Conservation (phyloP, 2,888 invertebrate species). For the Himalopsyche kuldschensis region DNA sequence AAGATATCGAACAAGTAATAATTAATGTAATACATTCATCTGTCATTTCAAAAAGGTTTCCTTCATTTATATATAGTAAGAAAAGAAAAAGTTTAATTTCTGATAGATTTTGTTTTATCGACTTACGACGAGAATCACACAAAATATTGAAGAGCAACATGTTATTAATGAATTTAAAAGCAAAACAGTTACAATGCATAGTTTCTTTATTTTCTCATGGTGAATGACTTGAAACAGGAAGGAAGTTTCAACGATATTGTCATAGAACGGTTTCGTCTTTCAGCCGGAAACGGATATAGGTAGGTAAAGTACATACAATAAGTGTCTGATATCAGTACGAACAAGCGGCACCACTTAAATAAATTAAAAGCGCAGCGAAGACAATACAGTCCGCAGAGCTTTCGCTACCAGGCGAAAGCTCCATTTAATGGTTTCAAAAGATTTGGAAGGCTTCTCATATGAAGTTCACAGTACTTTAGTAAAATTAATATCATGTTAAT, state of each 20-base stretch:
- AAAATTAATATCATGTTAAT: neutral
- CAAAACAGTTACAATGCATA: too few species aligned
- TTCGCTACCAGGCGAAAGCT: neutral
- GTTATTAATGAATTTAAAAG: too few species aligned
- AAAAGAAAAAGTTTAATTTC: too few species aligned
- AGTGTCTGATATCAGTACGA: conserved; percentile 32
- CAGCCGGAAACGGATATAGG: neutral
- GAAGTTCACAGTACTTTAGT: neutral
- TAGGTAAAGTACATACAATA: conserved; percentile 11
- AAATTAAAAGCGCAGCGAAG: conserved; percentile 35
- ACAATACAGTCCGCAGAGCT: neutral
- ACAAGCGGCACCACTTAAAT: conserved; percentile 34
- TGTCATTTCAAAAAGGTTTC: too few species aligned
- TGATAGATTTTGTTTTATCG: too few species aligned
- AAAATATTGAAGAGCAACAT: too few species aligned
- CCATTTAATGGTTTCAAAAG: conserved; percentile 25
- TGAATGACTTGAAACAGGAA: too few species aligned
- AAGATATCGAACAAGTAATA: too few species aligned
- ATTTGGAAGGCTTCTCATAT: conserved; percentile 39
- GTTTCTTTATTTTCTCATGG: too few species aligned
- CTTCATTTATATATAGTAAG: too few species aligned
- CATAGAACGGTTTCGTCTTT: neutral
- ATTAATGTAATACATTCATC: too few species aligned
- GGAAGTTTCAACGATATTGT: neutral
- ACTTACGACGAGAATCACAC: too few species aligned